Percentiles rank a stretch among this genome's conserved stretches.
phyloP scores from a whole-genome alignment of 2,888 invertebrate genomes.

The Ectobius pallidus region DNA sequence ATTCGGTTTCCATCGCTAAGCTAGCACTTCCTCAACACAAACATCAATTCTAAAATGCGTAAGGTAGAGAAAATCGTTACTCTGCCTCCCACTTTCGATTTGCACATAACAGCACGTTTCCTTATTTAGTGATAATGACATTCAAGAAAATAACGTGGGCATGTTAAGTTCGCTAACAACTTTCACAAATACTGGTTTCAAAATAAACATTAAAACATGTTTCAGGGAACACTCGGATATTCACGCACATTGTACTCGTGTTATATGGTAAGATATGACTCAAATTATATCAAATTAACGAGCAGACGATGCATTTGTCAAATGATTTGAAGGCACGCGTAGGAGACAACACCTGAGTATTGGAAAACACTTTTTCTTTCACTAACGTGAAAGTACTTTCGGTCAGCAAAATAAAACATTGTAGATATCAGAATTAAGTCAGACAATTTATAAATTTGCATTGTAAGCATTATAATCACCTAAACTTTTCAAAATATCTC shows the following conservation, averaged over 20 bases:
- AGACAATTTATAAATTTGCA: not conserved
- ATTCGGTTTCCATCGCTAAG: too few species aligned
- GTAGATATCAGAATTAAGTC: not conserved
- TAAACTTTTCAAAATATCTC: not conserved
- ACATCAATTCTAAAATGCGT: not conserved
- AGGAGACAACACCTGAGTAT: constrained; percentile 17
- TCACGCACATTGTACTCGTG: too few species aligned
- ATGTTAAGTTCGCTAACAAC: not conserved
- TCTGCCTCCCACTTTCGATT: constrained; percentile 11
- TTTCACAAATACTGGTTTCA: not conserved
- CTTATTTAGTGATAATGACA: constrained; percentile 28
- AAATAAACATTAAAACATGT: not conserved
- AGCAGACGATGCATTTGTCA: not conserved
- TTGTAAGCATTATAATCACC: not conserved
- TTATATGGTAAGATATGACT: too few species aligned
- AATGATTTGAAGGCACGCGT: not conserved
- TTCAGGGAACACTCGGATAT: not conserved
- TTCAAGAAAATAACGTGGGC: constrained; percentile 14
- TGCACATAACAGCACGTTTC: constrained; percentile 15
- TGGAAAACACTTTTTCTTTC: not conserved
- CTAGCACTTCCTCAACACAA: too few species aligned
- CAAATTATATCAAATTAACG: not conserved
- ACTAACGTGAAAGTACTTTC: not conserved
- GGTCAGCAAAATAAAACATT: not conserved
- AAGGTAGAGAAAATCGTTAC: not conserved